Evolutionary conservation across 2,888 invertebrate species (phyloP).

Genomic region (Epinotia nisella): DNA sequence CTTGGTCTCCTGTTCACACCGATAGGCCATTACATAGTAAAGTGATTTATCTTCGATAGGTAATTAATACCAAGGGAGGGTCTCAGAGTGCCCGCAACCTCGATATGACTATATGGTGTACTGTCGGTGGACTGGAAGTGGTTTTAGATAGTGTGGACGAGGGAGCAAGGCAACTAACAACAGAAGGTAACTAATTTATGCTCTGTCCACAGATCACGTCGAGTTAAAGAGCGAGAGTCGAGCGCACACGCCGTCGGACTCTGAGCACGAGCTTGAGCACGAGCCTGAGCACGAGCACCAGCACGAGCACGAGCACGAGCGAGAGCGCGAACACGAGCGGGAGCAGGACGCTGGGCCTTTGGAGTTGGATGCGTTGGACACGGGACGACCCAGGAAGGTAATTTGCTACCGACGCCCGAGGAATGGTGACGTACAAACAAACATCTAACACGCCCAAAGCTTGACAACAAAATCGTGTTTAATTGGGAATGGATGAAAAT

Average conservation of each 20-base stretch:
- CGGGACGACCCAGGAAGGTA: slow-evolving; percentile 78
- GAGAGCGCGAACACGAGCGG: slow-evolving; percentile 57
- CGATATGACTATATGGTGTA: too few species aligned
- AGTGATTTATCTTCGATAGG: too few species aligned
- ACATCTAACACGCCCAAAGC: too few species aligned
- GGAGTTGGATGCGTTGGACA: slow-evolving; percentile 65
- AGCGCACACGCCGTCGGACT: slow-evolving; percentile 68
- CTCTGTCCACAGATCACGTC: slow-evolving; percentile 62
- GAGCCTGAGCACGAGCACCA: slow-evolving; percentile 53
- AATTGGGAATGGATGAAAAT: too few species aligned
- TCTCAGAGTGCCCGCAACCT: too few species aligned
- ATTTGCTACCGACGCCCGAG: slow-evolving; percentile 57
- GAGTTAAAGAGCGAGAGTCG: slow-evolving; percentile 72
- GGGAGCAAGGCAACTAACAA: not conserved
- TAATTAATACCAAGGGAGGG: too few species aligned
- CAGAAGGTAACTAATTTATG: not conserved
- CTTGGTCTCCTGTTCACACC: too few species aligned
- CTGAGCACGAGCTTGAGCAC: slow-evolving; percentile 51
- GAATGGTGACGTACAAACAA: not conserved
- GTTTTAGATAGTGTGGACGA: too few species aligned
- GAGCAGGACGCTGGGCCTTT: slow-evolving; percentile 57
- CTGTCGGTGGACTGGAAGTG: too few species aligned
- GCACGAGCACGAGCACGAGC: slow-evolving; percentile 57
- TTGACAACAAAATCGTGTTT: too few species aligned
- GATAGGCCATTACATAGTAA: too few species aligned